Evolutionary conservation across 2,797 vertebrate genomes (phyloP), one percentile per base, ranked within the genome.

Genomic region (Gastrophryne carolinensis): DNA sequence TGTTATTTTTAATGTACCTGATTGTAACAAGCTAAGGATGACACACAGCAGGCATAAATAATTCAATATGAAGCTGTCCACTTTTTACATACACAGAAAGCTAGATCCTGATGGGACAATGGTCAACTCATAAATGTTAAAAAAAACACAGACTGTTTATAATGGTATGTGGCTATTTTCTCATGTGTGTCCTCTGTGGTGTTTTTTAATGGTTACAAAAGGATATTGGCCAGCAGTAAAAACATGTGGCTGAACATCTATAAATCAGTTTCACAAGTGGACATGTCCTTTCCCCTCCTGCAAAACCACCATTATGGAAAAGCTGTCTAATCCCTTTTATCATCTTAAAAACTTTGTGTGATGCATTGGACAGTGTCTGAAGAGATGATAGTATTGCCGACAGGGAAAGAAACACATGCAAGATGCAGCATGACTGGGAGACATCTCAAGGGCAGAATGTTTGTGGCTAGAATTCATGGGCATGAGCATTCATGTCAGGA

Each of bases 371-470:
- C 0, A 17, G 75, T 80, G 82, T 85, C 80, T 67, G 54, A 49
- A 64, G 37, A 37, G 76, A 56, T 75, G 66, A 72, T 24, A 57
- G 65, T 44, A 17, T 7, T 63, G 37, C n/a, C 0, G 54, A 70
- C 29, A 79, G 60, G 73, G 75, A 81, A 84, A 83, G 30, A 75
- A 69, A 80, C 58, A 62, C 64, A 80, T 52, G 32, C 68, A 72
- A 56, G 41, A 63, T 8, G 15, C 64, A 63, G 3, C 26, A 0
- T 8, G 39, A 50, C 73, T 76, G 60, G 80, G 13, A 84, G 84
- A 81, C 80, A 78, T 74, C 41, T 82, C 79, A 86, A 86, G 84
- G 85, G 82, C 84, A 82, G 73, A 27, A 50, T 1, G 56, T 32
- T 67, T 79, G 12, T 66, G 76, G 79, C 68, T 53, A 76, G 81